phyloP scores from a whole-genome alignment of 2,797 vertebrate species.

The Spondyliosoma cantharus region DNA sequence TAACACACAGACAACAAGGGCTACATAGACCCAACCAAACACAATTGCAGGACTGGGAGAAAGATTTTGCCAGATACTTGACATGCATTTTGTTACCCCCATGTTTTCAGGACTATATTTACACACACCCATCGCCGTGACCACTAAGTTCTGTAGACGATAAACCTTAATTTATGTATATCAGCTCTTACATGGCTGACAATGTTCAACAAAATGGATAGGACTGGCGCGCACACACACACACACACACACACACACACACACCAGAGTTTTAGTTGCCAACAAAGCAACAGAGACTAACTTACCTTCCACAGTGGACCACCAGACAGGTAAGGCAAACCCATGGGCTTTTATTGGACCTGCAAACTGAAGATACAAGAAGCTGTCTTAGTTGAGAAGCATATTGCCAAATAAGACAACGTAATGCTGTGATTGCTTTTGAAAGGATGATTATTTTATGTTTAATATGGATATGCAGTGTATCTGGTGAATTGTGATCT shows the following conservation, averaged over 20 bases:
- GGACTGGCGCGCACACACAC: neutral
- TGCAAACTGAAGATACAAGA: slow-evolving; percentile 88
- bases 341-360: slow-evolving; percentile 99
- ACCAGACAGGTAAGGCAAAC: slow-evolving; percentile 96
- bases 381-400: neutral
- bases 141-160: neutral
- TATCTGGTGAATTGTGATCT: neutral
- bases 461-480: too few relatives aligned
- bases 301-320: slow-evolving; percentile 98
- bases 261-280: neutral
- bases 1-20: neutral
- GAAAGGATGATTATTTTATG: neutral
- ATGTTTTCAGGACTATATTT: neutral
- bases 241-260: neutral
- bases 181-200: neutral
- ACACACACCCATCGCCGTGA: neutral
- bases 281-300: slow-evolving; percentile 27
- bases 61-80: neutral
- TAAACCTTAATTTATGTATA: neutral
- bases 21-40: neutral
- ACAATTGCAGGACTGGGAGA: neutral
- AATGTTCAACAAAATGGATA: neutral
- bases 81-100: neutral
- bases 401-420: neutral
- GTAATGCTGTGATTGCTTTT: neutral